phyloP scores from a whole-genome alignment of 1,140 invertebrate species.

The Eupristina koningsbergeri region DNA sequence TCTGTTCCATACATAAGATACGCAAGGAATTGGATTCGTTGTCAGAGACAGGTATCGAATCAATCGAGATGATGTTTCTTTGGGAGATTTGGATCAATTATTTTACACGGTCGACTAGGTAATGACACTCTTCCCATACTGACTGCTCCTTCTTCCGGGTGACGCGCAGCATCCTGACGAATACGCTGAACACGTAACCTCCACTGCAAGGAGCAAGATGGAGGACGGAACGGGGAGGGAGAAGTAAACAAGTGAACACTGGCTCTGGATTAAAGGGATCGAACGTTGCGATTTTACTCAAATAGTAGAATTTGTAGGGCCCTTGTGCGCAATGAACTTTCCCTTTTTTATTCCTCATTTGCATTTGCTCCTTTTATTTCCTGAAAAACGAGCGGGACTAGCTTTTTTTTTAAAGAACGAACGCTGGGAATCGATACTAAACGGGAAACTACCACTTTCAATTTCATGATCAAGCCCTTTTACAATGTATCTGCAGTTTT shows the following conservation, averaged over 20 bases:
- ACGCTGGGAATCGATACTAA: background rate
- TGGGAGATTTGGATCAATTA: constrained; percentile 37
- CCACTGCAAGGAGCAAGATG: background rate
- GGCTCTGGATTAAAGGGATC: background rate
- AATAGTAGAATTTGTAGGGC: constrained; percentile 14
- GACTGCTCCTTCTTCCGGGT: constrained; percentile 5
- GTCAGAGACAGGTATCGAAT: background rate
- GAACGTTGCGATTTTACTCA: background rate
- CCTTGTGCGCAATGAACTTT: background rate
- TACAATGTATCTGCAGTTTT: background rate
- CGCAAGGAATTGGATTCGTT: background rate
- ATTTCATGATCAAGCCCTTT: background rate
- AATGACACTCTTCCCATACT: constrained; percentile 1
- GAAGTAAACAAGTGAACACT: background rate
- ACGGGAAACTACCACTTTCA: background rate
- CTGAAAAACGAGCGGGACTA: background rate
- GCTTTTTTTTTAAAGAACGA: background rate
- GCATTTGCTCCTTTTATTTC: background rate
- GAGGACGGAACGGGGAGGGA: background rate
- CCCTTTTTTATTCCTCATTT: no score
- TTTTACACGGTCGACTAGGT: constrained; percentile 20
- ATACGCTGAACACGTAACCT: background rate
- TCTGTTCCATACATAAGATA: background rate
- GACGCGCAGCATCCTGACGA: no score
- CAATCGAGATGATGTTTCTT: constrained; percentile 19